Base-by-base conservation (phyloP, 1,140 invertebrate genomes). In the Atta cephalotes region DNA sequence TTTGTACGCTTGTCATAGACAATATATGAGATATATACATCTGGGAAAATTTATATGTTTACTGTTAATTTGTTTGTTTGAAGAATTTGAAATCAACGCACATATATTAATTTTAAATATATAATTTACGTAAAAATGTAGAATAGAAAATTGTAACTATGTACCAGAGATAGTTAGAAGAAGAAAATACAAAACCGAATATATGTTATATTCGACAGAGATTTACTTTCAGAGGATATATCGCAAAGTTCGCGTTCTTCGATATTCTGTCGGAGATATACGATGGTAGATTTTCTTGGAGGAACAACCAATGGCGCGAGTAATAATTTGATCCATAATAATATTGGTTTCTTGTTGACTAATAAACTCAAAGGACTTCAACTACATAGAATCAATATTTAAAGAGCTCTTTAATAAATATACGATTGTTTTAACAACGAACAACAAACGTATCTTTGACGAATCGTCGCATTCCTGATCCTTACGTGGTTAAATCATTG, bases 311-410 rank as follows among this genome's bases (percentile, higher is more conserved):
- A 70, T 53, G 49, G 10, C 28, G 14, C n/a, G 14, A 56, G 49
- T 10, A 80, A 80, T 70, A 70, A 70, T 70, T 70, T 21, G 28
- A 35, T 68, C 60, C 51, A 31, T 68, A 35, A 68, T 56, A 74
- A 74, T 16, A 65, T 65, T 35, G 31, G 5, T 35, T 80, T 12
- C 9, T 39, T 80, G 14, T 53, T 68, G 45, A 56, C 25, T n/a
- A 35, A 14, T 56, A 58, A 39, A 71, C 66, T 81, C 51, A 71
- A 81, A 81, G 10, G 21, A 81, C 9, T 28, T 9, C 18, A 80
- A 63, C 28, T 49, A 35, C 5, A 45, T 45, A 63, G 2, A 63
- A 45, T 45, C 76, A 63, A 78, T n/a, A 78, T 78, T 49, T 78
- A 78, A 63, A 45, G 39, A 63, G 35, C 9, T 28, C 21, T 60